Base-by-base conservation (phyloP, 2,888 invertebrate species). In the Dynastes hyllus region DNA sequence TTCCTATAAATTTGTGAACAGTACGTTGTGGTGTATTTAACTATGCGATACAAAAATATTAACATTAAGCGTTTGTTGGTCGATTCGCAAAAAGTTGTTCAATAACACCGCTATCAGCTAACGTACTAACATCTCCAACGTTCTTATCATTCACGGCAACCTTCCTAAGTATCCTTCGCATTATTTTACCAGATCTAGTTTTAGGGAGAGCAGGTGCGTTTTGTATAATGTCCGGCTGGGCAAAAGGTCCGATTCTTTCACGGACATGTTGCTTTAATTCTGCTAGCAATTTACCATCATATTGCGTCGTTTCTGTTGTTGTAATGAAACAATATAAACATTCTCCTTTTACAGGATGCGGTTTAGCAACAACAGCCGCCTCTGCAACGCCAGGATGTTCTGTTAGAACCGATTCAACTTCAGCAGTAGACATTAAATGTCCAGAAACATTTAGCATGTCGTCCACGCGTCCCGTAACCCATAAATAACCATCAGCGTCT, bases 371-470 rank as follows among this genome's bases (percentile, higher is more conserved):
- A 0, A 98, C 99, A 0, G 99, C 99, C 0, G 98, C 96, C 89
- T 99, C 99, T 0, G 98, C 93, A 0, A 99, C 95, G 11, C 91
- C 91, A 0, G 90, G 89, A 86, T 96, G 95, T 87, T 95, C 95
- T 0, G 95, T 93, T 16, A 96, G 91, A 29, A 95, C 95, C 13
- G 95, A 93, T 88, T 96, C 96, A 0, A 96, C 95, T 91, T 99
- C 98, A 0, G 99, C 96, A 0, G 99, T 99, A 80, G 98, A 98
- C 93, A 99, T 95, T 77, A 99, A 91, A 89, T 99, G 99, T 0
- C 99, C 99, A 1, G 98, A 98, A 8, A 99, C 98, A 89, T 99
- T 99, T 83, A 99, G 91, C 97, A 99, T 98, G 88, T 99, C 99
- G 88, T 99, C 99, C 55, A 98, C 96, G 79, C 98, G 94, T 0